Percentiles rank a stretch among this genome's conserved stretches.
These are phyloP conservation scores for Pseudoatta argentina DNA, from an alignment of 1,140 invertebrate species.

Conservation along the genomic window DNA sequence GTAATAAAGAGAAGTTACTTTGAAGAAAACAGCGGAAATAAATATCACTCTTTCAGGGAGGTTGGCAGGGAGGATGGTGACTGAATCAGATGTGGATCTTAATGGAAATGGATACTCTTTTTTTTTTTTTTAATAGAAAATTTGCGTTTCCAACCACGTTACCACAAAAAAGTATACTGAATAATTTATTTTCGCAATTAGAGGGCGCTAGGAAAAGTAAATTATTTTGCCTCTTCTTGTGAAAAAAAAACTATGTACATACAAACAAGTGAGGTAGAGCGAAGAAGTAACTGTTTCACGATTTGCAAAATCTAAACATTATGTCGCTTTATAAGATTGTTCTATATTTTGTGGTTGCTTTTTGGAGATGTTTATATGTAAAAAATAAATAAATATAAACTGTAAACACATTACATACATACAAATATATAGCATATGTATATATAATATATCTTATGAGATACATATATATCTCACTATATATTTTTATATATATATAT, in stretches of 20 bases:
- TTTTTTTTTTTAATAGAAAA: no score
- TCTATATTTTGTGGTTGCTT: not conserved
- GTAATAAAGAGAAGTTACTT: not conserved
- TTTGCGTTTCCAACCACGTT: not conserved
- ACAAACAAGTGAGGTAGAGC: not conserved
- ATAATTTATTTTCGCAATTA: not conserved
- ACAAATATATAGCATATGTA: not conserved
- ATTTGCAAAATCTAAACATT: not conserved
- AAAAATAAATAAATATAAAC: not conserved
- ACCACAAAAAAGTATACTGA: not conserved
- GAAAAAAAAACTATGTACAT: not conserved
- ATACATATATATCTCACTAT: no score
- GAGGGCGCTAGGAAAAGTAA: not conserved
- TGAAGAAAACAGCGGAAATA: not conserved
- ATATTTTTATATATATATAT: no score
- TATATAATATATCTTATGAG: no score
- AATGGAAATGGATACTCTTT: not conserved
- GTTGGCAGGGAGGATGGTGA: not conserved
- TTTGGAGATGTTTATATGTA: conserved; percentile 1
- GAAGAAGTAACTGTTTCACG: not conserved
- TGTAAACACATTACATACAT: not conserved
- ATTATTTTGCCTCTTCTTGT: not conserved
- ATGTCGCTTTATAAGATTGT: not conserved
- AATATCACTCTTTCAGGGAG: not conserved
- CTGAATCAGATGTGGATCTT: not conserved